Evolutionary conservation across 2,113 vertebrate genomes (phyloP), one percentile per base, ranked within the genome.

Genomic region (Silurus asotus): DNA sequence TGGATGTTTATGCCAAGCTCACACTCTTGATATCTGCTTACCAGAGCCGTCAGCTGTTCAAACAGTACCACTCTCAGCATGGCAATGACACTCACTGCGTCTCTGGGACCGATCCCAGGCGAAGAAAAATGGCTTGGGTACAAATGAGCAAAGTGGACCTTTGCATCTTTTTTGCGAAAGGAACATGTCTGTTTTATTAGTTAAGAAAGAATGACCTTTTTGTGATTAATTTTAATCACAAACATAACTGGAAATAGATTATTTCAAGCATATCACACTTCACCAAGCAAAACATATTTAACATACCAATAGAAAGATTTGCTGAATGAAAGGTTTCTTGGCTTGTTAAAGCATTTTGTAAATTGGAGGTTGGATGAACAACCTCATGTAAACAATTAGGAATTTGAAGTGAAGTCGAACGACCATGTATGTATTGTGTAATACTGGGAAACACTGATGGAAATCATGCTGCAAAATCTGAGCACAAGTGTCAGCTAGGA

Each of bases 1-100:
- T 83, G 74, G 81, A 81, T 64, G 88, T 88, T 81, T 62, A n/a
- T n/a, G 84, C 69, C 80, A 84, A 89, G 62, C 28, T 53, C 62
- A 86, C 64, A 72, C 74, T n/a, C 59, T 49, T 83, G 59, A 86
- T 67, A 86, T 81, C 81, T 88, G 84, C 58, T 82, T 79, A 75
- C 23, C 51, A 84, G 56, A 59, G 11, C 58, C 59, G 65, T 86
- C 81, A 88, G 80, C 84, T 79, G 87, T 56, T 86, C 81, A 28
- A 83, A 74, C 69, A 77, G 76, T 56, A 84, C 45, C 62, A 76
- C 74, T 75, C 74, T 15, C 81, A 62, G 75, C 74, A 79, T 83
- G 80, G 67, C 78, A 62, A 14, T 56, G 72, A 67, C 48, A 78
- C 85, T 51, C 23, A 79, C 56, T 83, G 61, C n/a, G 82, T 69